phyloP scores from a whole-genome alignment of 2,888 invertebrate species.

The Flexamia atlantica region DNA sequence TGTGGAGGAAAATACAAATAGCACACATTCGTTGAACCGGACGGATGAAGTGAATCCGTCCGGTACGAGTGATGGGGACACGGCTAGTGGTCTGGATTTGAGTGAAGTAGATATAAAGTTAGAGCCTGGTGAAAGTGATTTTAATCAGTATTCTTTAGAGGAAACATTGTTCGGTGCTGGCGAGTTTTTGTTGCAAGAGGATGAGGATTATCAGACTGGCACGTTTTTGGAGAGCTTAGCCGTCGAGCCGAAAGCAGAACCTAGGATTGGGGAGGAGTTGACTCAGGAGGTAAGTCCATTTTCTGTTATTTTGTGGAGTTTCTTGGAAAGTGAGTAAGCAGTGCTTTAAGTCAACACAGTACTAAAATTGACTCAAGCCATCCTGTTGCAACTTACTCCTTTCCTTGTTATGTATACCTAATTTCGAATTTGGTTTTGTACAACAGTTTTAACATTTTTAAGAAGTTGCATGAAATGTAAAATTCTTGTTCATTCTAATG shows the following conservation, averaged over 20 bases:
- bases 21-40: conserved; percentile 3
- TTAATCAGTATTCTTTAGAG: conserved; percentile 36
- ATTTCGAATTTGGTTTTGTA: too few species aligned
- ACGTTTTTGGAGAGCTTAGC: conserved; percentile 45
- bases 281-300: conserved; percentile 75
- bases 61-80: conserved; percentile 18
- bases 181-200: conserved; percentile 47
- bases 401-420: too few species aligned
- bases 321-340: too few species aligned
- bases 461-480: too few species aligned
- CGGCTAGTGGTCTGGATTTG: conserved; percentile 51
- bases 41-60: conserved; percentile 36
- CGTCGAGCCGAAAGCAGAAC: conserved; percentile 39
- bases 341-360: too few species aligned
- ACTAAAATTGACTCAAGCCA: too few species aligned
- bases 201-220: conserved; percentile 15
- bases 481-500: too few species aligned
- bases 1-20: conserved; percentile 2
- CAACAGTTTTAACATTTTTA: too few species aligned
- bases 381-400: too few species aligned
- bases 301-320: neutral
- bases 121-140: conserved; percentile 51
- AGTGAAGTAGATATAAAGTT: conserved; percentile 53
- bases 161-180: conserved; percentile 49
- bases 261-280: conserved; percentile 72